These are phyloP conservation scores for Leuctra nigra DNA, from an alignment of 2,888 invertebrate species.

Conservation along the genomic window DNA sequence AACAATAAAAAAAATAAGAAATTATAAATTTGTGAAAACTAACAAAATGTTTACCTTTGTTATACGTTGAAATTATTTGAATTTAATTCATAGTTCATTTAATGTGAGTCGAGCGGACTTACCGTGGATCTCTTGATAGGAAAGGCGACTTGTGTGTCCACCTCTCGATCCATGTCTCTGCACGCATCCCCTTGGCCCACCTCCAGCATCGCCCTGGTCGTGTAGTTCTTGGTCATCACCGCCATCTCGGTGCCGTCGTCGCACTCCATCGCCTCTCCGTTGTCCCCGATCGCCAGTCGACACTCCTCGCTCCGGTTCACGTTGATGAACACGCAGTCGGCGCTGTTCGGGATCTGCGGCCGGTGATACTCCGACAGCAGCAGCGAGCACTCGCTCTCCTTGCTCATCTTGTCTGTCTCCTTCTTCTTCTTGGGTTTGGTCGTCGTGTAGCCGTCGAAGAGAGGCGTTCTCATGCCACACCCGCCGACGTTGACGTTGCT, in stretches of 20 bases:
- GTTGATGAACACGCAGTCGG: background rate
- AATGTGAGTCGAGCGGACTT: too few species aligned
- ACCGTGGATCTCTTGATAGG: conserved; percentile 15
- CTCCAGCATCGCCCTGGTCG: conserved; percentile 27
- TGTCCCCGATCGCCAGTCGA: background rate
- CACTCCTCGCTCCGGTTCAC: background rate
- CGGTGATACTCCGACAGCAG: too few species aligned
- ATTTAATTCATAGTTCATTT: too few species aligned
- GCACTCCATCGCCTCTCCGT: background rate
- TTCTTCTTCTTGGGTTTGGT: background rate
- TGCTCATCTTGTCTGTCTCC: background rate
- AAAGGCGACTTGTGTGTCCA: conserved; percentile 21
- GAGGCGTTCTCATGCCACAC: conserved; percentile 25
- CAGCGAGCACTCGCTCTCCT: too few species aligned
- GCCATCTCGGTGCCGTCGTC: conserved; percentile 24
- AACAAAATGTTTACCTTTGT: too few species aligned
- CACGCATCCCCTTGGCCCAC: conserved; percentile 19
- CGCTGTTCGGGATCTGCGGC: background rate
- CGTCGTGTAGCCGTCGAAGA: conserved; percentile 27
- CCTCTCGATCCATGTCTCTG: conserved; percentile 11
- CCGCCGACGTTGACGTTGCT: conserved; percentile 46
- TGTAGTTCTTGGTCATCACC: conserved; percentile 24
- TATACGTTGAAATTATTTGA: too few species aligned
- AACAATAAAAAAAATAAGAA: too few species aligned
- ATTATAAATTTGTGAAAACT: too few species aligned